Evolutionary conservation across 2,113 vertebrate species (phyloP), one percentile per base, ranked within the genome.

Genomic region (Boleophthalmus pectinirostris): DNA sequence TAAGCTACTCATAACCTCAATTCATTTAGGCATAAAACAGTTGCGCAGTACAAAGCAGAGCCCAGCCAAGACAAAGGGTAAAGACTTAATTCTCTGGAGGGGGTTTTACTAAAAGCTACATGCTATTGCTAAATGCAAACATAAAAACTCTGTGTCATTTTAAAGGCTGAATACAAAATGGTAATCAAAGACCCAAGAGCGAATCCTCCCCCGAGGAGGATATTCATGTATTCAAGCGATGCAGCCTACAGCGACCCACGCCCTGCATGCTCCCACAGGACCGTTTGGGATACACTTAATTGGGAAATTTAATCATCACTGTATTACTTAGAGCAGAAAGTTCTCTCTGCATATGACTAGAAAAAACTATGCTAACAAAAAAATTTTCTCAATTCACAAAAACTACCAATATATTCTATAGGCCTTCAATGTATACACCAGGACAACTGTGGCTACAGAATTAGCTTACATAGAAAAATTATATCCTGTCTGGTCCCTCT

Each of bases 151-250:
- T 74, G 77, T 84, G 79, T 82, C 68, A 66, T 84, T 82, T 86
- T 75, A 75, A 82, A 83, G 78, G 75, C 61, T 56, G 69, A 77
- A 70, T 77, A 67, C 75, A 77, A 73, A 82, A 70, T 68, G 71
- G 81, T 81, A 86, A 89, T 87, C 72, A 87, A 77, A 87, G 78
- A 83, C 74, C 73, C 69, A 14, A 35, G 66, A 87, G 81, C 80
- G 83, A 86, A 85, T 84, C 64, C 71, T 85, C 74, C 79, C 84
- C 74, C 1, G 67, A 79, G 85, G 85, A 82, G 68, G 80, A 72
- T 43, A 69, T 82, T 82, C 72, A 80, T 75, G 65, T 58, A 76
- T 83, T 84, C 78, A 82, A 81, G 51, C 51, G 0, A 20, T 29
- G 63, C 69, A 75, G 79, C 75, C 64, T 77, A 75, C 49, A 81